Conservation (phyloP, 1,140 invertebrate species). For the Heliconius hermathena region DNA sequence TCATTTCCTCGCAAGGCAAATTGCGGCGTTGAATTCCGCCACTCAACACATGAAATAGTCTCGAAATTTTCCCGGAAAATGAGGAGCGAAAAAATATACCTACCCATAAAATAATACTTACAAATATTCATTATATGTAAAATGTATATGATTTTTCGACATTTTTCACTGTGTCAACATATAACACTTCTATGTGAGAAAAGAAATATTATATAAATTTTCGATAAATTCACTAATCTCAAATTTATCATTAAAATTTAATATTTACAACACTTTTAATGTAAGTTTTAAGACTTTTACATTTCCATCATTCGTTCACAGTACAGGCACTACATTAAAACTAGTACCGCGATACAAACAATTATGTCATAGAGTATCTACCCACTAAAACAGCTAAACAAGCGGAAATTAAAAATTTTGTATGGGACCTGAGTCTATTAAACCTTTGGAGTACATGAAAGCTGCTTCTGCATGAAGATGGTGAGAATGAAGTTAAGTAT, state of each 20-base stretch:
- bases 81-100: no score
- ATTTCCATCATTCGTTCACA: neutral
- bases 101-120: no score
- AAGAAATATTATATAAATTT: no score
- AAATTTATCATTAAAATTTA: neutral
- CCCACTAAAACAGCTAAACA: neutral
- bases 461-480: neutral
- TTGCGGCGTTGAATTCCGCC: no score
- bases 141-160: no score
- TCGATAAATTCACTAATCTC: neutral
- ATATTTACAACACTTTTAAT: neutral
- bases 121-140: no score
- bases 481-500: neutral
- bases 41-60: no score
- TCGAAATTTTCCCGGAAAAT: no score
- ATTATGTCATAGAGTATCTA: neutral
- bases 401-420: neutral
- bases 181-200: no score
- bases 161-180: no score
- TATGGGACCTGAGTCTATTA: neutral
- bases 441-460: neutral
- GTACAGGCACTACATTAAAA: slow-evolving; percentile 5
- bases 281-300: neutral
- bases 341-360: neutral
- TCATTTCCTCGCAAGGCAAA: no score